A percentile compares a stretch with the other conserved stretches of the same genome.
These are phyloP conservation scores for Procambarus virginalis DNA, from an alignment of 1,140 invertebrate species.

Conservation along the genomic window DNA sequence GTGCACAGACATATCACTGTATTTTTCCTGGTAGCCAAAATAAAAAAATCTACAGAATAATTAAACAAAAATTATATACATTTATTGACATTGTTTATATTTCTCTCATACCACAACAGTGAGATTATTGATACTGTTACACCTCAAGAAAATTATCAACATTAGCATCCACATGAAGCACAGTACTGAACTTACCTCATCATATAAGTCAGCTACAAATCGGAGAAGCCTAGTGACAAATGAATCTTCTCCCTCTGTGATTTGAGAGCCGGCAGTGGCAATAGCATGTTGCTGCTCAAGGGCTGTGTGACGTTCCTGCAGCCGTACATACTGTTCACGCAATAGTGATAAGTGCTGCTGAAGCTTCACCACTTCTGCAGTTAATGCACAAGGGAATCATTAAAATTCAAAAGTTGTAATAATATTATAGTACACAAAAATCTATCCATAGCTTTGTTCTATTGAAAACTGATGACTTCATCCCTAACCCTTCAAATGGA, in stretches of 20 bases:
- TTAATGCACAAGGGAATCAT: neutral
- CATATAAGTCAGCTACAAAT: conserved; percentile 87
- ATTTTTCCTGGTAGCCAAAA: conserved; percentile 64
- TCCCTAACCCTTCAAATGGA: neutral
- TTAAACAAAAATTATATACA: neutral
- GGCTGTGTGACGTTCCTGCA: conserved; percentile 87
- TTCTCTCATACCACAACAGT: no score
- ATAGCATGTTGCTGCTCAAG: conserved; percentile 89
- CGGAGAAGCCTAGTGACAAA: conserved; percentile 87
- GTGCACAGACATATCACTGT: conserved; percentile 77
- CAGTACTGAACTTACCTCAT: conserved; percentile 76
- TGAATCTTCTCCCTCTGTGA: conserved; percentile 79
- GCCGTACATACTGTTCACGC: conserved; percentile 92
- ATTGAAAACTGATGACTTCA: neutral
- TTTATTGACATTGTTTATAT: no score
- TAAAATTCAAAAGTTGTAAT: neutral
- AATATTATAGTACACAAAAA: neutral
- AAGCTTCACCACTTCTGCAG: conserved; percentile 82
- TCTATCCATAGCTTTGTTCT: neutral
- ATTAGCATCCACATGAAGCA: no score
- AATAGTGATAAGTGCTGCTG: conserved; percentile 90
- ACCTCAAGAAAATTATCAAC: no score
- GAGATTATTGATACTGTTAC: no score
- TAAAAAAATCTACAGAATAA: neutral
- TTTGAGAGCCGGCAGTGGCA: conserved; percentile 79